These are phyloP conservation scores for Erpornis zantholeuca DNA, from an alignment of 2,113 vertebrate species.

Conservation along the genomic window DNA sequence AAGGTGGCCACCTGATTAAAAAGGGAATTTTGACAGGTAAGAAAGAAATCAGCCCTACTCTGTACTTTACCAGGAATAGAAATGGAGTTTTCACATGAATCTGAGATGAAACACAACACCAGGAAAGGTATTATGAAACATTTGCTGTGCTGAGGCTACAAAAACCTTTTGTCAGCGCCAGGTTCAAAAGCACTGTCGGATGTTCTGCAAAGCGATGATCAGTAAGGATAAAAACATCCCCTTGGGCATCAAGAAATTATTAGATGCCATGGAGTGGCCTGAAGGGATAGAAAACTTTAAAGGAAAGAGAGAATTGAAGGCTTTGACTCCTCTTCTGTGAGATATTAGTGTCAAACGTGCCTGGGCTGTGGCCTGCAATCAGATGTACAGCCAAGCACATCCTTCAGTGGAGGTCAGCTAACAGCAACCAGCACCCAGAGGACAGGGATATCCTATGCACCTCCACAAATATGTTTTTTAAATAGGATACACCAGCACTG, in stretches of 20 bases:
- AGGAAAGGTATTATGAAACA: background rate
- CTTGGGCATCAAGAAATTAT: background rate
- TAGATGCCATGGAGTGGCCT: background rate
- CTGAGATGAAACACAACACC: background rate
- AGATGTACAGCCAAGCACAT: background rate
- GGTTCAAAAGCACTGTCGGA: background rate
- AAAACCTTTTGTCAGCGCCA: background rate
- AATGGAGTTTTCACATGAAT: background rate
- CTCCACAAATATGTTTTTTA: constrained; percentile 1
- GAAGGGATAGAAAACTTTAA: background rate
- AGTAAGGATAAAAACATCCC: background rate
- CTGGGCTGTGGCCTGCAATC: background rate
- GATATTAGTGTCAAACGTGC: background rate
- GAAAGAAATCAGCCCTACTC: background rate
- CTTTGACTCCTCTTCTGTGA: background rate
- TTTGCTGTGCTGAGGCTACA: background rate
- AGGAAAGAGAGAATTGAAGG: background rate
- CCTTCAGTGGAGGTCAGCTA: background rate
- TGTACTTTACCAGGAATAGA: background rate
- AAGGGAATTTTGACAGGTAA: background rate
- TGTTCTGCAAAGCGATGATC: background rate
- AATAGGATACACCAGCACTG: background rate
- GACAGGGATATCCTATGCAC: constrained; percentile 1
- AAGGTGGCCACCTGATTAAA: background rate
- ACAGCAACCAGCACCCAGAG: background rate